Evolutionary conservation across 1,140 invertebrate genomes (phyloP).

Genomic region (Asobara japonica): DNA sequence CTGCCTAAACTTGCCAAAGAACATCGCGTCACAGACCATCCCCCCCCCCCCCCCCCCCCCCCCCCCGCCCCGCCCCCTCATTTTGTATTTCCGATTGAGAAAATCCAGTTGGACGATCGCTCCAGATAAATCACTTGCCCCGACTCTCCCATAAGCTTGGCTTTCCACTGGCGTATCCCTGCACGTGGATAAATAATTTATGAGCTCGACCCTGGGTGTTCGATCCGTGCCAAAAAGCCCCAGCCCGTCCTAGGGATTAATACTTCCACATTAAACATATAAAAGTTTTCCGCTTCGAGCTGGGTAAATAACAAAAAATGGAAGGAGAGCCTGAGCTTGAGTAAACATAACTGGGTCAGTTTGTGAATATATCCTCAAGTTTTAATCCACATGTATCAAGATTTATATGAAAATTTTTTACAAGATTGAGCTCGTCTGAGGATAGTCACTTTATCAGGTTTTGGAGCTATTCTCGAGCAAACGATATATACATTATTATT

Average conservation of each 20-base stretch:
- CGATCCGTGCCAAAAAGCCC: neutral
- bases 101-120: neutral
- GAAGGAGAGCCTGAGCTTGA: neutral
- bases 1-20: neutral
- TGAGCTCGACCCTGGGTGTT: neutral
- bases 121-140: neutral
- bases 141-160: neutral
- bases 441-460: neutral
- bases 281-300: neutral
- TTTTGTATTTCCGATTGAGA: neutral
- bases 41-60: too few relatives aligned
- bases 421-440: neutral
- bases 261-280: conserved; percentile 5
- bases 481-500: too few relatives aligned
- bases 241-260: neutral
- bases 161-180: neutral
- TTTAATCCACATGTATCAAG: conserved; percentile 28
- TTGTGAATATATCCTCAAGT: conserved; percentile 4
- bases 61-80: too few relatives aligned
- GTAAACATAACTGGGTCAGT: conserved; percentile 14
- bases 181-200: neutral
- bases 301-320: neutral
- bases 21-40: neutral
- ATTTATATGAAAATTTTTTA: conserved; percentile 18
- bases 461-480: neutral